These are phyloP conservation scores for Erpetoichthys calabaricus DNA, from an alignment of 2,797 vertebrate genomes.

Conservation along the genomic window DNA sequence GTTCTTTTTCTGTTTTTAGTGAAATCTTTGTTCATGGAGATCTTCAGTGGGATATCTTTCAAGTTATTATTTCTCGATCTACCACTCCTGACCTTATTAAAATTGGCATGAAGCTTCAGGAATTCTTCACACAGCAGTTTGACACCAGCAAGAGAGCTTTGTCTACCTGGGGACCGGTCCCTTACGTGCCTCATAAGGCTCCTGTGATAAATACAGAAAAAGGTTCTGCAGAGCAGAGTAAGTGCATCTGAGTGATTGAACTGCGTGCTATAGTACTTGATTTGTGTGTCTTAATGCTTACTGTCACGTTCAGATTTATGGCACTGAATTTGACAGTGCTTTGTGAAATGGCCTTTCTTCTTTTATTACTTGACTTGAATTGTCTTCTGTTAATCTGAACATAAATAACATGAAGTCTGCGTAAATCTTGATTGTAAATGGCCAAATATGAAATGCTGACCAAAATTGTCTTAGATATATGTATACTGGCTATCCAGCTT, in stretches of 20 bases:
- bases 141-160: conserved; percentile 95
- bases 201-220: conserved; percentile 68
- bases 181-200: conserved; percentile 83
- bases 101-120: conserved; percentile 98
- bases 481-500: no score
- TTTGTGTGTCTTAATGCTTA: neutral
- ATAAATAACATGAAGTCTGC: no score
- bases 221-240: conserved; percentile 74
- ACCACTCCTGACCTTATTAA: conserved; percentile 97
- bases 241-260: conserved; percentile 23
- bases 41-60: conserved; percentile 97
- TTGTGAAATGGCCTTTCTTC: neutral
- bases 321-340: neutral
- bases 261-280: neutral
- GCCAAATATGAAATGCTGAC: no score
- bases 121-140: conserved; percentile 97
- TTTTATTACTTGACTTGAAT: neutral
- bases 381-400: no score
- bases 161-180: conserved; percentile 92
- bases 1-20: conserved; percentile 40
- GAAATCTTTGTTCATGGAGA: conserved; percentile 95
- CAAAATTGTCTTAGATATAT: no score
- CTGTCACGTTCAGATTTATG: neutral
- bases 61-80: conserved; percentile 97
- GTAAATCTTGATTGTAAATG: no score